These are phyloP conservation scores for Agriopis leucophaearia DNA, from an alignment of 2,888 invertebrate species.

Conservation along the genomic window DNA sequence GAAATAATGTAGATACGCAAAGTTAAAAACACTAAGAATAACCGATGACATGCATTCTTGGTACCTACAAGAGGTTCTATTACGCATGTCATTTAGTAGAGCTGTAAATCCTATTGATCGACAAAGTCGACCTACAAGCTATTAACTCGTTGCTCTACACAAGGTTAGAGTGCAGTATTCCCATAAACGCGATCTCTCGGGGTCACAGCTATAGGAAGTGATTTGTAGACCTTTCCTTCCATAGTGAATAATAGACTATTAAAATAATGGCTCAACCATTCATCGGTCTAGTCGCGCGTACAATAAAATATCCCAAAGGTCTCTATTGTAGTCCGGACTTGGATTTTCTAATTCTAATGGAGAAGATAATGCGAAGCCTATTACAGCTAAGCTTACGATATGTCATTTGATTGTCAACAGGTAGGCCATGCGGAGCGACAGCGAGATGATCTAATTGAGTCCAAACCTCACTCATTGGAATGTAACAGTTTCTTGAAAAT, in stretches of 20 bases:
- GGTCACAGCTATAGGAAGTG: conserved; percentile 44
- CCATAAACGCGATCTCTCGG: conserved; percentile 41
- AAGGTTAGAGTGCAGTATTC: conserved; percentile 44
- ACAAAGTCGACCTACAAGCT: conserved; percentile 29
- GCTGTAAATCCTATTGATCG: conserved; percentile 34
- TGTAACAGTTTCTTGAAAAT: too few species aligned
- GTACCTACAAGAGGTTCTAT: conserved; percentile 1
- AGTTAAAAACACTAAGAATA: not conserved
- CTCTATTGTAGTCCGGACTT: too few species aligned
- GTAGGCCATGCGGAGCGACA: too few species aligned
- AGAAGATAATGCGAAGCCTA: too few species aligned
- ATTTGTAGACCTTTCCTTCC: conserved; percentile 36
- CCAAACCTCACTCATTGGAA: too few species aligned
- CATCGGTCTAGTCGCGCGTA: not conserved
- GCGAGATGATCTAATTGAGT: too few species aligned
- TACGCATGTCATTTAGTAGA: conserved; percentile 34
- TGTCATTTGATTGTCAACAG: too few species aligned
- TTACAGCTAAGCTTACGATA: too few species aligned
- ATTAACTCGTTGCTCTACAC: conserved; percentile 16
- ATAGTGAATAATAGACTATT: conserved; percentile 23
- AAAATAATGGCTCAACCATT: conserved; percentile 20
- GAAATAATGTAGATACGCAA: not conserved
- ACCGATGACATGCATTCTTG: too few species aligned
- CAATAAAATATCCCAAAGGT: not conserved
- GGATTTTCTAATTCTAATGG: too few species aligned